Percentiles rank a stretch among this genome's conserved stretches.
These are phyloP conservation scores for Festucalex cinctus DNA, from an alignment of 2,113 vertebrate genomes.

Conservation along the genomic window DNA sequence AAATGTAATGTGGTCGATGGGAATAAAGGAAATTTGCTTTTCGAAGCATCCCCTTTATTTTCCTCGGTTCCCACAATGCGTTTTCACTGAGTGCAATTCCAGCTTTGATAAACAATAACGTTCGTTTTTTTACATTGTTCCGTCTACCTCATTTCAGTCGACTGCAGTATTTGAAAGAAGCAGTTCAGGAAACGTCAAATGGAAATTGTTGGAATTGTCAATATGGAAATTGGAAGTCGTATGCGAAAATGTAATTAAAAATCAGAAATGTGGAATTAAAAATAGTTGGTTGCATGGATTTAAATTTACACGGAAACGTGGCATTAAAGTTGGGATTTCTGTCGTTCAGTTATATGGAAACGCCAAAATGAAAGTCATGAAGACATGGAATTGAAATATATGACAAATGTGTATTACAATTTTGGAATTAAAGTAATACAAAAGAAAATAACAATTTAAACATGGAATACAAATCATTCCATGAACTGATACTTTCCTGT, in stretches of 20 bases:
- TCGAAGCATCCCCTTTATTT: neutral
- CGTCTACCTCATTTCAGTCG: neutral
- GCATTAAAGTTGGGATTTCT: too few relatives aligned
- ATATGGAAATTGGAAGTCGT: neutral
- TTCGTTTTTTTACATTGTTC: neutral
- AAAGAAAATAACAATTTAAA: too few relatives aligned
- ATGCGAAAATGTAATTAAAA: neutral
- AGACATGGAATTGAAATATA: too few relatives aligned
- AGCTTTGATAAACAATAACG: neutral
- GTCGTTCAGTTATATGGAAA: too few relatives aligned
- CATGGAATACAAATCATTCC: too few relatives aligned
- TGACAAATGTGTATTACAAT: too few relatives aligned
- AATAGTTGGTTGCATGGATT: too few relatives aligned
- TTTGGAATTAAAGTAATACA: too few relatives aligned
- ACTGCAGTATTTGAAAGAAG: neutral
- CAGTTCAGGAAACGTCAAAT: neutral
- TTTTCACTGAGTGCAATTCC: neutral
- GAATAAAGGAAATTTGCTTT: neutral
- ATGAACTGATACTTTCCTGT: too few relatives aligned
- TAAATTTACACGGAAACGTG: too few relatives aligned
- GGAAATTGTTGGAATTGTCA: neutral
- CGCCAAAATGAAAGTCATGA: too few relatives aligned
- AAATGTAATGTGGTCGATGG: neutral
- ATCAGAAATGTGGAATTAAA: too few relatives aligned
- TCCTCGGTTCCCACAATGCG: neutral